Percentiles rank a stretch among this genome's conserved stretches.
Conservation (phyloP, 1,140 invertebrate genomes). For the Drosophila kikkawai region DNA sequence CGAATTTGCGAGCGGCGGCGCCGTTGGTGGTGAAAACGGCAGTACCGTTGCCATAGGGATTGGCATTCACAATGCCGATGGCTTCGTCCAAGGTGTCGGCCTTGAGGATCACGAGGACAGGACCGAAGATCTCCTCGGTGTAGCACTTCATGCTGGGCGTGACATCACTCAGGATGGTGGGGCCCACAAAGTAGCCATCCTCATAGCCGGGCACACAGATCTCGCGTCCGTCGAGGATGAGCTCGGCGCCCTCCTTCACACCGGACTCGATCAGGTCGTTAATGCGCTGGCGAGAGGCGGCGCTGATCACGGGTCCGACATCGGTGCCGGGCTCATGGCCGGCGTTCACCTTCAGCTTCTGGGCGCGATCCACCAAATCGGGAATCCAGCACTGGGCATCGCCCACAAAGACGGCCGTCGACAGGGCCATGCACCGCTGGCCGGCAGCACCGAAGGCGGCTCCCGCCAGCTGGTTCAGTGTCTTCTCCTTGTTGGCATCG, state of each 20-base stretch:
- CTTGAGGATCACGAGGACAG: conserved; percentile 94
- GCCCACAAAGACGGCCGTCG: conserved; percentile 98
- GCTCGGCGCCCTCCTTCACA: conserved; percentile 94
- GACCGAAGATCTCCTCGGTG: conserved; percentile 99
- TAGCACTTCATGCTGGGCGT: conserved; percentile 97
- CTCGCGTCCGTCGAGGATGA: conserved; percentile 95
- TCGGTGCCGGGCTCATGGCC: conserved; percentile 96
- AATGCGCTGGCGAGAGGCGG: conserved; percentile 95
- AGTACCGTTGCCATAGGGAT: conserved; percentile 99
- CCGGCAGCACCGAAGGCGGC: conserved; percentile 98
- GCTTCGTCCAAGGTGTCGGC: conserved; percentile 97
- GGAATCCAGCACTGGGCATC: conserved; percentile 97
- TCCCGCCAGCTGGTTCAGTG: conserved; percentile 96
- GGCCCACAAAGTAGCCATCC: conserved; percentile 99
- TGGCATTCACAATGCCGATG: conserved; percentile 96
- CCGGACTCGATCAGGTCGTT: conserved; percentile 92
- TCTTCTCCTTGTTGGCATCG: conserved; percentile 99
- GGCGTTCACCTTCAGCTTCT: conserved; percentile 96
- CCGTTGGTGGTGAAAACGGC: conserved; percentile 99
- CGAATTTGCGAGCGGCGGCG: conserved; percentile 97
- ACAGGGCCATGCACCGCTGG: conserved; percentile 99
- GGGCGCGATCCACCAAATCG: conserved; percentile 94
- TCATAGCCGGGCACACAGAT: conserved; percentile 94
- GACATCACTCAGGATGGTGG: conserved; percentile 97
- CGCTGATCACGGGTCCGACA: conserved; percentile 98